Conservation (phyloP, 2,888 invertebrate genomes). For the Neoascia interrupta region DNA sequence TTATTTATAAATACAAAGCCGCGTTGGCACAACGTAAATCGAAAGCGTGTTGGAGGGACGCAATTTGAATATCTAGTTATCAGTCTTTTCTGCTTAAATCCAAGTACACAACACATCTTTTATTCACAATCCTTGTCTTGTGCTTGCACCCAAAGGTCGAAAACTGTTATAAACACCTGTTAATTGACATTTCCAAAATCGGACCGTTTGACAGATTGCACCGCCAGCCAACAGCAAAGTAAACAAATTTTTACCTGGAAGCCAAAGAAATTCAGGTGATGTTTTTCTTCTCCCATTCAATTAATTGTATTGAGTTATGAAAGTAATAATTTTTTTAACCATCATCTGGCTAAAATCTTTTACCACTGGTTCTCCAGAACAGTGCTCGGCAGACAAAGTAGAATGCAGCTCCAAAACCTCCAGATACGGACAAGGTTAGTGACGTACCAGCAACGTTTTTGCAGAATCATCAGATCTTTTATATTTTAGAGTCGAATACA, state of each 20-base stretch:
- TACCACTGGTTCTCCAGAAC: constrained; percentile 6
- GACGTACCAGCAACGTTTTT: too few relatives aligned
- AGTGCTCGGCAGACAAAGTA: constrained; percentile 31
- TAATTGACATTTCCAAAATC: neutral
- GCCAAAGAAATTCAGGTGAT: constrained; percentile 36
- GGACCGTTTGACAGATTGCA: neutral
- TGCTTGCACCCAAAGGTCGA: too few relatives aligned
- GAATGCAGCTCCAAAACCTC: constrained; percentile 68
- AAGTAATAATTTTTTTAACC: constrained; percentile 34
- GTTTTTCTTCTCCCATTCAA: constrained; percentile 24
- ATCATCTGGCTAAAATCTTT: constrained; percentile 19
- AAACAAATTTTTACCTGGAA: constrained; percentile 48
- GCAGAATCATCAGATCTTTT: too few relatives aligned
- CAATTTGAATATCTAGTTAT: too few relatives aligned
- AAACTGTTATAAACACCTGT: constrained; percentile 54
- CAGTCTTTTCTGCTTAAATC: too few relatives aligned
- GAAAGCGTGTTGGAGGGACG: too few relatives aligned
- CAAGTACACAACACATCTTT: too few relatives aligned
- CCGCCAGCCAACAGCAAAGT: too few relatives aligned
- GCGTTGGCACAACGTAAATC: too few relatives aligned
- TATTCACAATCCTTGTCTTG: too few relatives aligned
- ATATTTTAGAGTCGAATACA: constrained; percentile 71
- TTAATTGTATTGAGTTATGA: constrained; percentile 58
- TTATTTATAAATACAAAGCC: too few relatives aligned
- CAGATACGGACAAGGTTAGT: constrained; percentile 29